Evolutionary conservation across 2,888 invertebrate species (phyloP), one percentile per base, ranked within the genome.

Genomic region (Acleris holmiana): DNA sequence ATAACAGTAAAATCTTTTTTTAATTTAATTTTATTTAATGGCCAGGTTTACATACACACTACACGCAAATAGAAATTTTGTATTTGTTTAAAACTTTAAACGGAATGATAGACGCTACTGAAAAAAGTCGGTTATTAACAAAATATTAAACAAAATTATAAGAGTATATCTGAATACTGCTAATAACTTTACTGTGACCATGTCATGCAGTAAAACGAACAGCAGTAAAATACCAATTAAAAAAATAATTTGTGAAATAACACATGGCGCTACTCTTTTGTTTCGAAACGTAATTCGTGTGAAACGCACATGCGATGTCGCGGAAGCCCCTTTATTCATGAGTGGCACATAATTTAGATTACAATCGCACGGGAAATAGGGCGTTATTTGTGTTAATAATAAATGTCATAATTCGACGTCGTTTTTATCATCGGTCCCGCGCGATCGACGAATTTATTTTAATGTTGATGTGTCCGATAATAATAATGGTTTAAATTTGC

Each of bases 281-380:
- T 40, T 53, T 21, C n/a, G 4, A 21, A 44, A n/a, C 21, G 41
- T 41, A 18, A 54, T 41, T 49, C 23, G 21, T 55, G 40, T 21
- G 40, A n/a, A 44, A 48, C 48, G 35, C 17, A 46, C 53, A 53
- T 47, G 60, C 60, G 17, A 35, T 35, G 60, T 61, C 53, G 60
- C 53, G 60, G 53, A 18, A 13, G n/a, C 25, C 18, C 7, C 7
- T 29, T 7, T 47, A 19, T 50, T 60, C 19, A 29, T 53, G 46
- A 61, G 53, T 53, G 60, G 21, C 60, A 47, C 60, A 53, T 61
- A 35, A 61, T 61, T 53, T 53, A 35, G 60, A 53, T 61, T 17
- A 35, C n/a, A 19, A 61, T 61, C 60, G 29, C n/a, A 40, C 19
- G 41, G 53, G 60, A 47, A 21, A 53, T 13, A 10, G 35, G 21